Percentiles rank a stretch among this genome's conserved stretches.
phyloP scores from a whole-genome alignment of 2,888 invertebrate genomes.

The Ennomos fuscantarius region DNA sequence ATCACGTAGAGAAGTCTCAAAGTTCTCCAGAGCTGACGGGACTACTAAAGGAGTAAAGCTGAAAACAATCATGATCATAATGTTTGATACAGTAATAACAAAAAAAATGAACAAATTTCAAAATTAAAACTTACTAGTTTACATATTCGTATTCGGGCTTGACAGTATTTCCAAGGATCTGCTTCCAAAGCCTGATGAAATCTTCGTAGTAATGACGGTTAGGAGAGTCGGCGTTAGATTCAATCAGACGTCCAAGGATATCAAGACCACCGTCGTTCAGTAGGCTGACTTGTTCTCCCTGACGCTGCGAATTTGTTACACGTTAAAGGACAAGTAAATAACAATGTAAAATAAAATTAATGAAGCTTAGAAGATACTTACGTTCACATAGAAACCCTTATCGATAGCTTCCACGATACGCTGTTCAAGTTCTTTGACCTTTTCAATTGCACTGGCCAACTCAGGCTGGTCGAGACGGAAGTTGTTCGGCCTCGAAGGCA shows the following conservation, averaged over 20 bases:
- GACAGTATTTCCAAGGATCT: constrained; percentile 83
- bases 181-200: constrained; percentile 82
- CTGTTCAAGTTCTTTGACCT: too few relatives aligned
- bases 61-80: constrained; percentile 28
- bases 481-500: constrained; percentile 79
- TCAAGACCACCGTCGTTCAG: constrained; percentile 87
- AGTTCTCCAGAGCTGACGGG: constrained; percentile 86
- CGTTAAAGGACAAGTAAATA: too few relatives aligned
- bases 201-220: constrained; percentile 86
- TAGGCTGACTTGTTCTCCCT: constrained; percentile 77
- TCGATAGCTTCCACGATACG: too few relatives aligned
- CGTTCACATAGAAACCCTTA: too few relatives aligned
- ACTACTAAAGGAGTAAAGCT: constrained; percentile 77
- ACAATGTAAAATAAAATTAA: too few relatives aligned
- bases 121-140: too few relatives aligned
- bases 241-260: constrained; percentile 87
- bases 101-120: too few relatives aligned
- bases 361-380: too few relatives aligned
- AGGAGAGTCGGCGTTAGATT: constrained; percentile 86
- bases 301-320: too few relatives aligned
- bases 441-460: too few relatives aligned
- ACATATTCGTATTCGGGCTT: constrained; percentile 45
- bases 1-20: constrained; percentile 88
- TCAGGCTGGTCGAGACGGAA: too few relatives aligned
- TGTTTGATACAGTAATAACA: constrained; percentile 60